Percentiles rank a stretch among this genome's conserved stretches.
Evolutionary conservation across 2,797 vertebrate genomes (phyloP).

Genomic region (Leptodactylus fallax): DNA sequence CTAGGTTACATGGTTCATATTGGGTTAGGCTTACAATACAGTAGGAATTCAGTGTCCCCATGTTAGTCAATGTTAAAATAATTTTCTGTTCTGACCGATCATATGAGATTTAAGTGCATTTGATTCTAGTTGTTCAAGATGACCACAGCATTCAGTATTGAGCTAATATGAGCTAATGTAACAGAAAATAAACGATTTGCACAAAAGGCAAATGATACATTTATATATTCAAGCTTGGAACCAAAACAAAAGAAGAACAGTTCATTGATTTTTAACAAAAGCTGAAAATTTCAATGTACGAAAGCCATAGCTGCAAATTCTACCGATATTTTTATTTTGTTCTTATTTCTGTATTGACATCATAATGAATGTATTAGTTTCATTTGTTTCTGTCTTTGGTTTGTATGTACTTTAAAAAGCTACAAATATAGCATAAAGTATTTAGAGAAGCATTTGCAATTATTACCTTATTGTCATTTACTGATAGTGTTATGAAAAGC

Average conservation of each 20-base stretch:
- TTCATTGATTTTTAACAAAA: slow-evolving; percentile 4
- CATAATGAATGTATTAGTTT: background rate
- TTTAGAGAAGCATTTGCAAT: background rate
- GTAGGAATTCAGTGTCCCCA: background rate
- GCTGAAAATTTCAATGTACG: background rate
- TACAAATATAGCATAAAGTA: background rate
- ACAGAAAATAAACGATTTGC: background rate
- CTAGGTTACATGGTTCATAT: background rate
- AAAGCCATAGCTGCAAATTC: background rate
- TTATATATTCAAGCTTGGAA: background rate
- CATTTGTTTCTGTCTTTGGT: background rate
- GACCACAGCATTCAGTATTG: slow-evolving; percentile 11
- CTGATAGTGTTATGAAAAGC: background rate
- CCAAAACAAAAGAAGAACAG: background rate
- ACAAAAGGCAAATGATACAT: background rate
- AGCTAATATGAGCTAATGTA: background rate
- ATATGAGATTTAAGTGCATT: background rate
- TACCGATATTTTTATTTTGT: background rate
- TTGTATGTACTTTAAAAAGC: too few species aligned
- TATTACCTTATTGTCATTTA: slow-evolving; percentile 5
- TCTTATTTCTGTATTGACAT: background rate
- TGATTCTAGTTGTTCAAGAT: slow-evolving; percentile 13
- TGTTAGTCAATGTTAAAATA: slow-evolving; percentile 1
- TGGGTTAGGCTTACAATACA: background rate
- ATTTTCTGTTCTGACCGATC: slow-evolving; percentile 6